Evolutionary conservation across 2,113 vertebrate species (phyloP).

Genomic region (Python bivittatus): DNA sequence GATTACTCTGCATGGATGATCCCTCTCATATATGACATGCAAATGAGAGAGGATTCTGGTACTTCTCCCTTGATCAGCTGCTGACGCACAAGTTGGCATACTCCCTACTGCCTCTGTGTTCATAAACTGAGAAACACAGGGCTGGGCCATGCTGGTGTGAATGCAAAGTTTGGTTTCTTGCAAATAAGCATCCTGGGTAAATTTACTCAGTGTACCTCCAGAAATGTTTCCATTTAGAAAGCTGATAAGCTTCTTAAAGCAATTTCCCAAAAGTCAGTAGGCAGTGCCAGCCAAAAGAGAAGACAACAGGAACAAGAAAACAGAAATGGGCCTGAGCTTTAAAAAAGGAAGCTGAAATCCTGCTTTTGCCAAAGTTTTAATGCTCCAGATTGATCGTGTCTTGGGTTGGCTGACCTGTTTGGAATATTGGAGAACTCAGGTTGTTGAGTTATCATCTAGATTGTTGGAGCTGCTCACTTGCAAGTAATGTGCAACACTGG

Average conservation of each 20-base stretch:
- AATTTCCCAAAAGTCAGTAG: not conserved
- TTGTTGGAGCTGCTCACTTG: not conserved
- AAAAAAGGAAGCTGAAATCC: not conserved
- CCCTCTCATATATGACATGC: not conserved
- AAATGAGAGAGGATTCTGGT: not conserved
- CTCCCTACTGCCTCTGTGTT: not conserved
- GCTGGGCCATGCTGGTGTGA: not conserved
- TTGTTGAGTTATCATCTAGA: not conserved
- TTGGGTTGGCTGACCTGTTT: not conserved
- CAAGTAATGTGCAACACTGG: not conserved
- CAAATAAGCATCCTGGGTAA: not conserved
- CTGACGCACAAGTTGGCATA: not conserved
- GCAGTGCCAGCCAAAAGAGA: not conserved
- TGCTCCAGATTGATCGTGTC: not conserved
- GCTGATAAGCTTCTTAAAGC: not conserved
- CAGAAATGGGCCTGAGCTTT: no score
- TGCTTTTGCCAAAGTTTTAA: not conserved
- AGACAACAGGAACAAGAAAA: not conserved
- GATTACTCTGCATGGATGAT: not conserved
- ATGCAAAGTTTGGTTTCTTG: not conserved
- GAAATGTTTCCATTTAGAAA: not conserved
- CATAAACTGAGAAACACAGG: not conserved
- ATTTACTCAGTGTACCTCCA: not conserved
- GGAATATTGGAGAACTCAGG: not conserved
- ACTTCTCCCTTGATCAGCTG: not conserved